Evolutionary conservation across 2,797 vertebrate species (phyloP).

Genomic region (Onychomys torridus): DNA sequence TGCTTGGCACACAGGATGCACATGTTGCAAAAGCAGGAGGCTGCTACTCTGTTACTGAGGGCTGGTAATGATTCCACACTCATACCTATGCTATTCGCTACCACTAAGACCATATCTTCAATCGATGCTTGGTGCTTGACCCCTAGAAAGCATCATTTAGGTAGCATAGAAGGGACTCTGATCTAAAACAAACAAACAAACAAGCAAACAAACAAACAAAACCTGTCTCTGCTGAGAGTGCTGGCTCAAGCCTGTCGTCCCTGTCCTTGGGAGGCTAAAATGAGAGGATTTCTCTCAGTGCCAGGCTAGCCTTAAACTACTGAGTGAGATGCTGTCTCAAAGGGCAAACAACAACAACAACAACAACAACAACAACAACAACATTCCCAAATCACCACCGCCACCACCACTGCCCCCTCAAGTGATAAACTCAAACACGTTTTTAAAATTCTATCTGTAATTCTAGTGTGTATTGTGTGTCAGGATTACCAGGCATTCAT

Average conservation of each 20-base stretch:
- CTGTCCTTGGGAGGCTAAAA: no score
- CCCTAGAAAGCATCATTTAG: background rate
- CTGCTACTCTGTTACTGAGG: background rate
- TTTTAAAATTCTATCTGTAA: background rate
- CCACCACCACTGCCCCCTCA: background rate
- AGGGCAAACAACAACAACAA: background rate
- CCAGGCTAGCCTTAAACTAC: background rate
- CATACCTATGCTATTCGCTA: no score
- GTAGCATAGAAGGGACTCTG: background rate
- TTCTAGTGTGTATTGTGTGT: background rate
- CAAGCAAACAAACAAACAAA: background rate
- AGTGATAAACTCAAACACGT: background rate
- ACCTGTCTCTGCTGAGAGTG: background rate
- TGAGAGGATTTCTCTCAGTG: background rate
- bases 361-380: background rate
- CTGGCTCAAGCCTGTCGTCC: background rate
- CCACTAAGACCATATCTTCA: background rate
- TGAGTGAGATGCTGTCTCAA: background rate
- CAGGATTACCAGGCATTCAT: background rate
- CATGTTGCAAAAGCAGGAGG: background rate
- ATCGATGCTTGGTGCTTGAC: fast-evolving
- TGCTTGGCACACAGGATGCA: background rate
- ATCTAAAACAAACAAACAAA: background rate
- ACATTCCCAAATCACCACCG: background rate
- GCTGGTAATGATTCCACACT: background rate